A percentile compares a stretch with the other conserved stretches of the same genome.
These are phyloP conservation scores for Microplitis mediator DNA, from an alignment of 1,140 invertebrate species.

Conservation along the genomic window DNA sequence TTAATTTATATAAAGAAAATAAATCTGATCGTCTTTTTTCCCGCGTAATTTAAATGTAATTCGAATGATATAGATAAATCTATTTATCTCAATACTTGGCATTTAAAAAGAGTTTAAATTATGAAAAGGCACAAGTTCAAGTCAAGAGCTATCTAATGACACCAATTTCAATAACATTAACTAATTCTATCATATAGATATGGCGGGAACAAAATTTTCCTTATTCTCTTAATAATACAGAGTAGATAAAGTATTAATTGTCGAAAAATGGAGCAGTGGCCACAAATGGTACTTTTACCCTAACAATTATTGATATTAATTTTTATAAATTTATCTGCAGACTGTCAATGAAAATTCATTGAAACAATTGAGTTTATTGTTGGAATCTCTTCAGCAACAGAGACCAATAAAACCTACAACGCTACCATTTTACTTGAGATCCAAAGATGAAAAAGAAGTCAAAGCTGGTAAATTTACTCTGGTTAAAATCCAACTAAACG, in stretches of 20 bases:
- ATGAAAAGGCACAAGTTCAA: too few relatives aligned
- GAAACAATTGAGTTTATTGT: slow-evolving; percentile 82
- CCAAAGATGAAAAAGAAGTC: slow-evolving; percentile 66
- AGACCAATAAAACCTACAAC: slow-evolving; percentile 65
- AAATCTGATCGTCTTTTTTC: too few relatives aligned
- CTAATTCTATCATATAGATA: too few relatives aligned
- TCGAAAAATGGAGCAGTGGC: background rate
- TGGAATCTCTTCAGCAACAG: slow-evolving; percentile 75
- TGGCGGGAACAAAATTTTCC: too few relatives aligned
- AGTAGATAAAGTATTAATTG: background rate
- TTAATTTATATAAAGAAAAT: too few relatives aligned
- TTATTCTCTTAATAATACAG: too few relatives aligned
- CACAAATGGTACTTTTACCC: background rate
- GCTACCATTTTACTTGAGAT: slow-evolving; percentile 77
- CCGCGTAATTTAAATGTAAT: too few relatives aligned
- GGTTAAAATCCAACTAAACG: slow-evolving; percentile 74
- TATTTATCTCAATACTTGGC: too few relatives aligned
- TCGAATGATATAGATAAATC: too few relatives aligned
- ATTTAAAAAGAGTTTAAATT: too few relatives aligned
- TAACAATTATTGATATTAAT: background rate
- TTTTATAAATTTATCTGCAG: slow-evolving; percentile 61
- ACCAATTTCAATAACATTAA: too few relatives aligned
- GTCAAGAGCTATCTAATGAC: too few relatives aligned
- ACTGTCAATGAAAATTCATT: slow-evolving; percentile 89
- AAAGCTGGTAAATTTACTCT: slow-evolving; percentile 72